Evolutionary conservation across 1,140 invertebrate genomes (phyloP), one percentile per base, ranked within the genome.

Genomic region (Papilio xuthus): DNA sequence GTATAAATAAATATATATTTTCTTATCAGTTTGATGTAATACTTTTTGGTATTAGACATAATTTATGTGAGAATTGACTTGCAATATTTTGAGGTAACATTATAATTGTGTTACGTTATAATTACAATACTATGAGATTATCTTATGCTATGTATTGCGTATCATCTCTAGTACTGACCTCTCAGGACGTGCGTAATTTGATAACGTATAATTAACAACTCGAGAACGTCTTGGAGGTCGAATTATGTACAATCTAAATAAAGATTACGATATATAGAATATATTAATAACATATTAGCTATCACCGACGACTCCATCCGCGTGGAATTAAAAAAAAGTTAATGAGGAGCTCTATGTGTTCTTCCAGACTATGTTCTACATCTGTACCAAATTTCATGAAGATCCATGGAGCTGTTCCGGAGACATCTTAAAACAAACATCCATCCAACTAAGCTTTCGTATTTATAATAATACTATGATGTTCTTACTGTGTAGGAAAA

Each of bases 171-270:
- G 60, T 13, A 15, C 12, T 67, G 60, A 67, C 60, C 60, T 67
- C 60, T 67, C 60, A 67, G 12, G 26, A 0, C 26, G 47, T 18
- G 26, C 6, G 60, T 67, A 67, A 67, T 67, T 67, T 28, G 26
- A 67, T 60, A 23, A 10, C 56, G 20, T 67, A 7, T 67, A 67
- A 67, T 67, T 67, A 28, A 67, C 60, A 67, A n/a, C 56, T 60
- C 23, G 23, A 60, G 26, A 12, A 28, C 60, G 60, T 12, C 26
- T 28, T 67, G 26, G 60, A 67, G 60, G 26, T 32, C 26, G 60
- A 63, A 28, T 67, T 67, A 67, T 67, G 26, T 63, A 28, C 12
- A 67, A 67, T n/a, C 26, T 15, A 67, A 18, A 67, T 67, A 28
- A 26, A 63, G 26, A 67, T 67, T 67, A 67, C 15, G 13, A 67